phyloP scores from a whole-genome alignment of 2,888 invertebrate species.

The Zelleria hepariella region DNA sequence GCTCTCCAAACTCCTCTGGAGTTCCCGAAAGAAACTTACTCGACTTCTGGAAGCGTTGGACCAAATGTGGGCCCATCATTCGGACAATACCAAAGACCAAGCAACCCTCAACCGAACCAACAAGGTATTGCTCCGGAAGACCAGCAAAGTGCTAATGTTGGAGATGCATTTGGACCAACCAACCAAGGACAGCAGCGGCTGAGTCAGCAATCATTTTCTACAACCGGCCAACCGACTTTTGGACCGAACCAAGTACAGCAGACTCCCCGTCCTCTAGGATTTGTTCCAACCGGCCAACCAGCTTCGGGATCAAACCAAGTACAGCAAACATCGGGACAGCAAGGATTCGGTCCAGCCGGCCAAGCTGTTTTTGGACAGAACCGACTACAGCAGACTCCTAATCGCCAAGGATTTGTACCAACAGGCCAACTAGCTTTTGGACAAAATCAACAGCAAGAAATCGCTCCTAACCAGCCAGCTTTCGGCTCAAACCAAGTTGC shows the following conservation, averaged over 20 bases:
- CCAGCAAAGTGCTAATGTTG: not conserved
- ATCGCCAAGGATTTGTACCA: too few species aligned
- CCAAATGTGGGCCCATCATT: conserved; percentile 3
- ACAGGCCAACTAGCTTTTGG: too few species aligned
- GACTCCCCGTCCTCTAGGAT: not conserved
- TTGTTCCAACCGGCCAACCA: too few species aligned
- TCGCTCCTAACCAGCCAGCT: too few species aligned
- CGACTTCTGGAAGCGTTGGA: not conserved
- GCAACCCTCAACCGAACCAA: not conserved
- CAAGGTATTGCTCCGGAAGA: not conserved
- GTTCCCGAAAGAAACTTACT: conserved; percentile 23
- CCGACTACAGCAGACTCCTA: too few species aligned
- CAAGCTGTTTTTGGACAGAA: too few species aligned
- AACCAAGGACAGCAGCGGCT: not conserved
- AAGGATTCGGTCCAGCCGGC: too few species aligned
- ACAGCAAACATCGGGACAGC: too few species aligned
- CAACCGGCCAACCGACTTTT: not conserved
- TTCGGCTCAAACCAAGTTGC: too few species aligned
- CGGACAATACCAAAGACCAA: not conserved
- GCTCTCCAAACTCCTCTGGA: conserved; percentile 36
- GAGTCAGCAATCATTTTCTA: not conserved
- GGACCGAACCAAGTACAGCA: not conserved
- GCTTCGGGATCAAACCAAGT: too few species aligned
- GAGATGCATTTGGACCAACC: not conserved
- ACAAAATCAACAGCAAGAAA: too few species aligned